Conservation (phyloP, 1,140 invertebrate species). For the Papilio polyxenes region DNA sequence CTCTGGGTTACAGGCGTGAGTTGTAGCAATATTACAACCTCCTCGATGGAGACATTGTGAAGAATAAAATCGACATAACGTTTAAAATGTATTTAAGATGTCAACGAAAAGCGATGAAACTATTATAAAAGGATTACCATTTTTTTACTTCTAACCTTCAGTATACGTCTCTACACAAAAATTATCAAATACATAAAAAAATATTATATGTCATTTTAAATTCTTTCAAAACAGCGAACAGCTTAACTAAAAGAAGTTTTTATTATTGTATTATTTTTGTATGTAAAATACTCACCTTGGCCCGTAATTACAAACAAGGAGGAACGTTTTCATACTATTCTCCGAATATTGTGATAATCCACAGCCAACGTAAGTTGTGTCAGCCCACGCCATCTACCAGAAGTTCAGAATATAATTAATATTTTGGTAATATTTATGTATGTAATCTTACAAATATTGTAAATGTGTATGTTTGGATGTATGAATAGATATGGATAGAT, state of each 20-base stretch:
- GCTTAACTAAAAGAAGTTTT: too few relatives aligned
- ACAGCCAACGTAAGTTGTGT: constrained; percentile 59
- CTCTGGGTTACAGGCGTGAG: too few relatives aligned
- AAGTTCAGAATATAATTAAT: background rate
- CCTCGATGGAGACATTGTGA: background rate
- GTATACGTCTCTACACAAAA: too few relatives aligned
- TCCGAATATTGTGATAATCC: constrained; percentile 52
- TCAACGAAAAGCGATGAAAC: background rate
- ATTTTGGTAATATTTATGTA: background rate
- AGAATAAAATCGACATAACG: background rate
- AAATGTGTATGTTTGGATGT: too few relatives aligned
- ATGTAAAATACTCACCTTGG: constrained; percentile 54
- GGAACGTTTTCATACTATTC: constrained; percentile 49
- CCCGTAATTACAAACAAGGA: constrained; percentile 70
- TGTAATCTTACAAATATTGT: too few relatives aligned
- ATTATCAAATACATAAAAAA: background rate
- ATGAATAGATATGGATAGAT: too few relatives aligned
- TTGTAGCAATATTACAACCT: too few relatives aligned
- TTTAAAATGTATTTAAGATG: background rate
- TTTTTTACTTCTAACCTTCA: background rate
- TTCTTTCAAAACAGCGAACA: too few relatives aligned
- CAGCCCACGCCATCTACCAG: constrained; percentile 67
- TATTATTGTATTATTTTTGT: background rate
- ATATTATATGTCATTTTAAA: background rate
- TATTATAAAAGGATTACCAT: constrained; percentile 8